A percentile compares a stretch with the other conserved stretches of the same genome.
These are phyloP conservation scores for Nudaria mundana DNA, from an alignment of 2,888 invertebrate genomes.

Conservation along the genomic window DNA sequence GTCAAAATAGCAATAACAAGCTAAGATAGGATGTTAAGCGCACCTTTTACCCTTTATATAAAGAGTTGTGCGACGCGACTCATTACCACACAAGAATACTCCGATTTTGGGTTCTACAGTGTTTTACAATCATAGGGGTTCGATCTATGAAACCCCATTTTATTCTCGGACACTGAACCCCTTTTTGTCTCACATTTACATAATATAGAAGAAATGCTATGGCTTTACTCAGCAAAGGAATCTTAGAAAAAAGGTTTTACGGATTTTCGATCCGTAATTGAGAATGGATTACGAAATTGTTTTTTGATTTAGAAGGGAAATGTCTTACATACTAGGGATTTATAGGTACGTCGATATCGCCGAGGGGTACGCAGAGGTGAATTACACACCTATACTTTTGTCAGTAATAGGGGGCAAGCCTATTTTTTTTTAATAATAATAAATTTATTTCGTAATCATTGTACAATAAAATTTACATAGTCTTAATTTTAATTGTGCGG, in stretches of 20 bases:
- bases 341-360: no score
- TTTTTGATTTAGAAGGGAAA: no score
- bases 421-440: no score
- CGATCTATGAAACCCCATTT: conserved; percentile 9
- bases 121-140: conserved; percentile 26
- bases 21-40: conserved; percentile 11
- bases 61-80: conserved; percentile 17
- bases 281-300: no score
- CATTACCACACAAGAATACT: conserved; percentile 34
- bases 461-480: no score
- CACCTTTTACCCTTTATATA: conserved; percentile 22
- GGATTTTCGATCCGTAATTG: not conserved
- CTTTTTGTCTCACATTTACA: conserved; percentile 27
- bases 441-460: no score
- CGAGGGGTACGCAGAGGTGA: no score
- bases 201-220: conserved; percentile 24
- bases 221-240: not conserved
- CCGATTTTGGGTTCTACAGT: conserved; percentile 24
- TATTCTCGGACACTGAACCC: conserved; percentile 14
- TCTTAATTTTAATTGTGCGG: no score
- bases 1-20: conserved; percentile 6
- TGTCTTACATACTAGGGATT: no score
- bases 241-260: not conserved
- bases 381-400: no score
- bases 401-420: no score